Evolutionary conservation across 2,113 vertebrate genomes (phyloP).

Genomic region (Corvus moneduloides): DNA sequence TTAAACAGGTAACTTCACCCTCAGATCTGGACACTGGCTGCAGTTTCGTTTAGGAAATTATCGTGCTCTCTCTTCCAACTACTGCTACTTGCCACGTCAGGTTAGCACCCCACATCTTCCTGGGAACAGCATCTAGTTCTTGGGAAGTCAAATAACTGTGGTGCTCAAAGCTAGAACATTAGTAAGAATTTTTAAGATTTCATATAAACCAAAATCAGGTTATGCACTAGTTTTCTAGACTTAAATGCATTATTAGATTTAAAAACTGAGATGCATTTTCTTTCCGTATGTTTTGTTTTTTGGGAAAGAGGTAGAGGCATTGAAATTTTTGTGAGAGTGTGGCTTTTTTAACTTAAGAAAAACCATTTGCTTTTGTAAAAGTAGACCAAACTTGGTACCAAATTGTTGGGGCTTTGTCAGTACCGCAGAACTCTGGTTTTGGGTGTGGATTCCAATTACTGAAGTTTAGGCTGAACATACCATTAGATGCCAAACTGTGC

Average conservation of each 20-base stretch:
- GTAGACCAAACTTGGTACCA: background rate
- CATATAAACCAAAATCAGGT: background rate
- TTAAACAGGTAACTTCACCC: slow-evolving; percentile 10
- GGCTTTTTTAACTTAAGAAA: background rate
- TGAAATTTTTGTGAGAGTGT: background rate
- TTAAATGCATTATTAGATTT: background rate
- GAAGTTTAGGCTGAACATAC: background rate
- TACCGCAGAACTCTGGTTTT: background rate
- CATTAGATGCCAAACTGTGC: background rate
- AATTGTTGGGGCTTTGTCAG: background rate
- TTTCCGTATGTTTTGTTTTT: rapidly evolving
- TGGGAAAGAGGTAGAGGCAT: background rate
- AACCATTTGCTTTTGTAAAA: background rate
- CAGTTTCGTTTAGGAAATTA: background rate
- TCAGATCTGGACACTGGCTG: background rate
- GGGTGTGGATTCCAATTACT: background rate
- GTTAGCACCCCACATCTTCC: background rate
- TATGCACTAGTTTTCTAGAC: background rate
- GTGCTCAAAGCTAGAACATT: background rate
- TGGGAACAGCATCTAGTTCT: background rate
- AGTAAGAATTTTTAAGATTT: background rate
- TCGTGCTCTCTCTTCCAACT: background rate
- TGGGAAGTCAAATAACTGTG: background rate
- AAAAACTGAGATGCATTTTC: background rate
- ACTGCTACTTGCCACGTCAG: background rate